These are phyloP conservation scores for cat (Felis catus) DNA, from an alignment of 2,113 vertebrate species.

Conservation along the genomic window F.catus_Fca126_mat1.0 CM031415.1:75512501-75513000, in stretches of 20 bases:
- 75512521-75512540: neutral
- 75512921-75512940: neutral
- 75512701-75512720: neutral
- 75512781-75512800: neutral
- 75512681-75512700: neutral
- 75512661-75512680: constrained; percentile 19
- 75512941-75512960: constrained; percentile 58
- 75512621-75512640: neutral
- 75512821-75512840: neutral
- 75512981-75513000: constrained; percentile 13
- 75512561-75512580: neutral
- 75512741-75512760: neutral
- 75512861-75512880: neutral
- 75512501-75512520: neutral
- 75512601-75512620: constrained; percentile 3
- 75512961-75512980: constrained; percentile 63
- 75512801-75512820: neutral
- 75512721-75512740: neutral
- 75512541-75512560: neutral
- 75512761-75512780: neutral
- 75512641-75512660: neutral
- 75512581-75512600: neutral
- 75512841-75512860: neutral
- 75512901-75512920: neutral
- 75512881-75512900: neutral